Evolutionary conservation across 64 coral and sea anemone genomes (phyloP), one percentile per base, ranked within the genome.

Genomic region (Porites australiensis): DNA sequence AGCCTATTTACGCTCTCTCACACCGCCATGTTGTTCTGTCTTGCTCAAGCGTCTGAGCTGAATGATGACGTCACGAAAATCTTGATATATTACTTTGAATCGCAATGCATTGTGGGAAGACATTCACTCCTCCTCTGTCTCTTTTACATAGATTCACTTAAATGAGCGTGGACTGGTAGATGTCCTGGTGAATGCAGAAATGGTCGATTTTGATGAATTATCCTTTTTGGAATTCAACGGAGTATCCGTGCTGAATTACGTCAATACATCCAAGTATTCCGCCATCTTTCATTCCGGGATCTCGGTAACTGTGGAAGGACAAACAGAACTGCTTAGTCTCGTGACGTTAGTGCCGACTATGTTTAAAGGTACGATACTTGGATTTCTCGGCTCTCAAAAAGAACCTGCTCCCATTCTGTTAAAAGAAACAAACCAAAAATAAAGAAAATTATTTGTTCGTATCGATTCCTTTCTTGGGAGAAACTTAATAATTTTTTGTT

Each of bases 301-400:
- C 55, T 88, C 92, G 15, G 92, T 94, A 5, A 94, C 86, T 27
- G 66, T 89, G 11, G 66, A 94, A 74, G 92, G 92, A 3, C 77
- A 74, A 37, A 43, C 49, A 52, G 76, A 82, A 15, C 87, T 94
- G 19, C 27, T 94, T 11, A 75, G 88, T 87, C 65, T 94, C 8
- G 88, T 88, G 64, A 61, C 88, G 16, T 45, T 89, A 44, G 77
- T 94, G 4, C 92, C 92, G 53, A 79, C 74, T 7, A 21, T 70
- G 14, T 88, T 88, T 44, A 93, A 93, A 88, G 83, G 91, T 93
- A 88, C 67, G 45, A 9, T 23, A 14, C 12, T 85, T 18, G 3
- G 7, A 2, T n/a, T 37, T 37, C 27, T 37, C 27, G 27, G 27
- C 27, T 37, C 27, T 37, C 27, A 37, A 37, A 37, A 37, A 37